Evolutionary conservation across 2,797 vertebrate species (phyloP).

Genomic region (Silurus lanzhouensis): DNA sequence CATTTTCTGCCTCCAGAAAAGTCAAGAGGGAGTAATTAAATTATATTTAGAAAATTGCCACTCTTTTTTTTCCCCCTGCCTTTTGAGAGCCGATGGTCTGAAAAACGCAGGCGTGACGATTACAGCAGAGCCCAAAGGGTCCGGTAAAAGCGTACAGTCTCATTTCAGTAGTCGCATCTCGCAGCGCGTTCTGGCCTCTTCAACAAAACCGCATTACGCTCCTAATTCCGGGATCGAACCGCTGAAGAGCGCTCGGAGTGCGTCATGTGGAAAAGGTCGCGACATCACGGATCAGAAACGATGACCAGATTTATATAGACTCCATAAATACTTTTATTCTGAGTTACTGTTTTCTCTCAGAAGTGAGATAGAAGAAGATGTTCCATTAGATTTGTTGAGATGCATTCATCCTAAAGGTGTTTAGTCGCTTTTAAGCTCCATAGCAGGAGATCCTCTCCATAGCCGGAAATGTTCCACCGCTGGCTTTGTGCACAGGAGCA

Average conservation of each 20-base stretch:
- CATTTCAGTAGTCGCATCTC: not conserved
- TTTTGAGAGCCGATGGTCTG: constrained; percentile 12
- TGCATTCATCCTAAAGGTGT: no score
- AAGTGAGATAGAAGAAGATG: no score
- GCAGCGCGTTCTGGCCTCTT: not conserved
- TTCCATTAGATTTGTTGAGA: no score
- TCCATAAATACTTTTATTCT: not conserved
- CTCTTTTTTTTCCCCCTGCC: constrained; percentile 6
- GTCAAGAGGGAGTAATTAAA: constrained; percentile 40
- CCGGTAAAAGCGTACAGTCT: not conserved
- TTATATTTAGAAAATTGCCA: constrained; percentile 43
- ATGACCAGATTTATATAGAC: not conserved
- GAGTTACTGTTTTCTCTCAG: not conserved
- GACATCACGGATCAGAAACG: not conserved
- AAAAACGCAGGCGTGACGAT: not conserved
- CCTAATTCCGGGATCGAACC: not conserved
- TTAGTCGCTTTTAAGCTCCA: no score
- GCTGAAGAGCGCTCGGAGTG: not conserved
- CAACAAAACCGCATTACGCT: no score
- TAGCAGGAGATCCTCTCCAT: no score
- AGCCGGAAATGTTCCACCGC: no score
- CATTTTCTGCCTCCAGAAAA: constrained; percentile 26
- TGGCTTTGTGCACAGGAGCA: constrained; percentile 11
- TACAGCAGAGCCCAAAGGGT: not conserved
- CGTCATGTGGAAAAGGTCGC: not conserved